These are phyloP conservation scores for Yponomeuta cagnagella DNA, from an alignment of 2,888 invertebrate genomes.

Conservation along the genomic window DNA sequence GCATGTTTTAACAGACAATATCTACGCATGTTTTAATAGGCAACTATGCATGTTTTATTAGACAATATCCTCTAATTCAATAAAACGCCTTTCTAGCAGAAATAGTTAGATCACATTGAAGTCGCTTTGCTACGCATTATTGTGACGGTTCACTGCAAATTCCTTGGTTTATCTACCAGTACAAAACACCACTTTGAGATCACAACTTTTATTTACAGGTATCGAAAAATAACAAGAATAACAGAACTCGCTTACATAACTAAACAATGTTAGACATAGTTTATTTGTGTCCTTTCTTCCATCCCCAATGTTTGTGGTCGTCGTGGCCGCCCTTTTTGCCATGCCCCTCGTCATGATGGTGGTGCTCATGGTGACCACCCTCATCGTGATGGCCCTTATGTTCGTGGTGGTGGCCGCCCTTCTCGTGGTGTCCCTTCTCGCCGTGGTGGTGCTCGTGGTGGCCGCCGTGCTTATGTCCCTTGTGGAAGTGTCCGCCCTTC, in stretches of 20 bases:
- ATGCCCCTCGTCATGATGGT: slow-evolving; percentile 82
- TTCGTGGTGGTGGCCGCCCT: slow-evolving; percentile 86
- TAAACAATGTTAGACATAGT: slow-evolving; percentile 15
- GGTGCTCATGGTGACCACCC: slow-evolving; percentile 85
- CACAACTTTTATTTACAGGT: background rate
- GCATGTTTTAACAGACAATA: too few relatives aligned
- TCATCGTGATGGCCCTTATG: slow-evolving; percentile 87
- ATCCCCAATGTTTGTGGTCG: slow-evolving; percentile 87
- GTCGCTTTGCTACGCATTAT: background rate
- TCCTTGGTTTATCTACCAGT: background rate
- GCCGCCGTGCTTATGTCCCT: slow-evolving; percentile 84
- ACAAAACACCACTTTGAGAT: background rate
- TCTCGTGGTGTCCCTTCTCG: slow-evolving; percentile 86
- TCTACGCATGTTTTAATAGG: too few relatives aligned
- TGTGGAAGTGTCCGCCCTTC: slow-evolving; percentile 87
- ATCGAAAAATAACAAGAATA: slow-evolving; percentile 20
- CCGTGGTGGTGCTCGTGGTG: slow-evolving; percentile 87
- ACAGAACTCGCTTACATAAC: background rate
- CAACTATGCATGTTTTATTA: too few relatives aligned
- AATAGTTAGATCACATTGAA: background rate
- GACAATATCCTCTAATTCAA: background rate
- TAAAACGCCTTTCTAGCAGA: background rate
- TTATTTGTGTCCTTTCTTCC: slow-evolving; percentile 70
- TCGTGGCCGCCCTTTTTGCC: slow-evolving; percentile 88
- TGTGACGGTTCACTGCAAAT: background rate